These are phyloP conservation scores for Tetraodon nigroviridis DNA, from an alignment of 2,113 vertebrate genomes.

Conservation along the genomic window DNA sequence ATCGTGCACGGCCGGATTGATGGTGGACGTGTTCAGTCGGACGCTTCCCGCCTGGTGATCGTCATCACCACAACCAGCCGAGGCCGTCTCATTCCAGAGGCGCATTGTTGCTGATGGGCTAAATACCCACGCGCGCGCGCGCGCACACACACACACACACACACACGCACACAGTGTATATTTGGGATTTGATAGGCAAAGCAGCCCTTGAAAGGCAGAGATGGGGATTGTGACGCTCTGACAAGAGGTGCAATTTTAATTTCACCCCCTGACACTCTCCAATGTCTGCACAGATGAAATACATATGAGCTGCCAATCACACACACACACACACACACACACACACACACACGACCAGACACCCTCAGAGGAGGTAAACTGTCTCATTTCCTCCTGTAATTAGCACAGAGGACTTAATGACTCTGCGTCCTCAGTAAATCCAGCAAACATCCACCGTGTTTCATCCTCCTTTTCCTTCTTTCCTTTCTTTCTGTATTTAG, in stretches of 20 bases:
- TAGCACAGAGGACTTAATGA: neutral
- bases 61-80: conserved; percentile 56
- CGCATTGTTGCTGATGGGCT: conserved; percentile 63
- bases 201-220: conserved; percentile 55
- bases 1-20: conserved; percentile 32
- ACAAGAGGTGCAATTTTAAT: conserved; percentile 76
- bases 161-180: conserved; percentile 2
- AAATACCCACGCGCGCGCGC: conserved; percentile 50
- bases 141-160: conserved; percentile 11
- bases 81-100: conserved; percentile 70
- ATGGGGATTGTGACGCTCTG: conserved; percentile 61
- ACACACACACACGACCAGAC: neutral
- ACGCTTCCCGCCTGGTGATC: conserved; percentile 8
- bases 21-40: conserved; percentile 23
- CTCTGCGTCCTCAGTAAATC: no score
- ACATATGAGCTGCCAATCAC: conserved; percentile 74
- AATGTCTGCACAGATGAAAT: conserved; percentile 59
- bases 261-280: conserved; percentile 73
- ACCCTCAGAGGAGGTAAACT: neutral
- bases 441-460: no score
- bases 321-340: conserved; percentile 10
- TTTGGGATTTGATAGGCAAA: conserved; percentile 51
- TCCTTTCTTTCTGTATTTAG: no score
- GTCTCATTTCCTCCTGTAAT: neutral
- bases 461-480: no score